Percentiles rank a stretch among this genome's conserved stretches.
These are phyloP conservation scores for Malurus leucopterus DNA, from an alignment of 2,797 vertebrate species.

Conservation along the genomic window DNA sequence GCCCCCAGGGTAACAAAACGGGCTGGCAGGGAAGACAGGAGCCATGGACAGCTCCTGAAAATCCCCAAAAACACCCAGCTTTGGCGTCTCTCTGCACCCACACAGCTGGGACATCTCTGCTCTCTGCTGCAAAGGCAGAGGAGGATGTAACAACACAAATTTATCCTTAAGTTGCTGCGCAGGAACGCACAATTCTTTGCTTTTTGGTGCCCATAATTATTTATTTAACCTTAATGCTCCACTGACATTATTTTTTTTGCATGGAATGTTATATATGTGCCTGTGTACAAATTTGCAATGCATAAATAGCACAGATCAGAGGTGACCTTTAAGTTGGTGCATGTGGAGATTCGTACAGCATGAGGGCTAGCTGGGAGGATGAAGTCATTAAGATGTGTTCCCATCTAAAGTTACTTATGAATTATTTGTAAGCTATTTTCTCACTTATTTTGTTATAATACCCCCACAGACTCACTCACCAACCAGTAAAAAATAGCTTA, in stretches of 20 bases:
- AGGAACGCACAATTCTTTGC: not conserved
- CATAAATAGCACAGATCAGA: conserved; percentile 8
- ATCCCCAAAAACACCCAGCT: not conserved
- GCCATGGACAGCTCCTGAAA: not conserved
- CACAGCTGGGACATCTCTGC: not conserved
- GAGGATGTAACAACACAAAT: not conserved
- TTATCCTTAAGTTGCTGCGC: not conserved
- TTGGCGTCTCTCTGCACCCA: rapidly evolving
- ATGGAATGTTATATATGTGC: not conserved
- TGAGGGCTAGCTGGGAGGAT: not conserved
- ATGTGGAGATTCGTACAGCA: not conserved
- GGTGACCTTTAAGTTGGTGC: conserved; percentile 26
- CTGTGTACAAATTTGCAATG: not conserved
- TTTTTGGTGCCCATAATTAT: not conserved
- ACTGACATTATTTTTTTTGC: not conserved
- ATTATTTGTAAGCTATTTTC: conserved; percentile 51
- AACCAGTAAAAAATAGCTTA: conserved; percentile 46
- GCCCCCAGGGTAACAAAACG: not conserved
- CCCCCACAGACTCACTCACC: conserved; percentile 32
- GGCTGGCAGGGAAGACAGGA: not conserved
- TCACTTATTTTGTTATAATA: conserved; percentile 34
- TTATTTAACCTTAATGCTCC: conserved; percentile 36
- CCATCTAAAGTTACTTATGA: conserved; percentile 36
- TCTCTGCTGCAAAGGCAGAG: not conserved
- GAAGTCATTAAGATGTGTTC: conserved; percentile 19